Evolutionary conservation across 2,888 invertebrate genomes (phyloP).

Genomic region (Ptycholaimellus sp.): DNA sequence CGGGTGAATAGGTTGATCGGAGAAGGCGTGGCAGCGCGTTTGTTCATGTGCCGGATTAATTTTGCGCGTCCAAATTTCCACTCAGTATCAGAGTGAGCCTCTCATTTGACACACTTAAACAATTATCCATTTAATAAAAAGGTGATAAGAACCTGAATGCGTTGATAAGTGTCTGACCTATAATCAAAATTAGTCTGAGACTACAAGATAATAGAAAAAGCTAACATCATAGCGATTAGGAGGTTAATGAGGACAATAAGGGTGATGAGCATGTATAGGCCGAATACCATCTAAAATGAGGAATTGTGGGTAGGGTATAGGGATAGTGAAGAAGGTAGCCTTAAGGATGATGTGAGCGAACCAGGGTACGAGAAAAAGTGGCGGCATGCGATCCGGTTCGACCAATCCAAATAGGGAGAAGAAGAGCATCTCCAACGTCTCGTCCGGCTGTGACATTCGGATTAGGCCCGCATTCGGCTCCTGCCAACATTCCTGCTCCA

Average conservation of each 20-base stretch:
- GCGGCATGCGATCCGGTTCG: slow-evolving; percentile 36
- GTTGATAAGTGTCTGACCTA: no score
- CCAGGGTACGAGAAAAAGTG: slow-evolving; percentile 29
- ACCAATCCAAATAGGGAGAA: slow-evolving; percentile 35
- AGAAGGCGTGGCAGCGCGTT: slow-evolving; percentile 81
- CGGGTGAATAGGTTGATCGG: slow-evolving; percentile 83
- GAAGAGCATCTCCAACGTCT: slow-evolving; percentile 88
- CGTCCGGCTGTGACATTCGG: slow-evolving; percentile 27
- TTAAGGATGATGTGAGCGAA: slow-evolving; percentile 28
- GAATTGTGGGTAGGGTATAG: no score
- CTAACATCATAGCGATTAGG: slow-evolving; percentile 99
- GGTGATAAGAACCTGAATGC: slow-evolving; percentile 67
- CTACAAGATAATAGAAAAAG: no score
- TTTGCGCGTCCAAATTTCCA: slow-evolving; percentile 99
- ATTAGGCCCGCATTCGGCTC: slow-evolving; percentile 22
- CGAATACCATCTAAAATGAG: slow-evolving; percentile 66
- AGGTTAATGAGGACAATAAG: slow-evolving; percentile 92
- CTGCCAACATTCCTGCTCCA: no score
- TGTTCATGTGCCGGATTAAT: slow-evolving; percentile 90
- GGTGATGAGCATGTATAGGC: slow-evolving; percentile 88
- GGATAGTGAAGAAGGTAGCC: no score
- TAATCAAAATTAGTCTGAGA: no score
- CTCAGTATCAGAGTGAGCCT: no score
- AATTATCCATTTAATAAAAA: no score
- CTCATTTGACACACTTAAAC: no score